Evolutionary conservation across 2,888 invertebrate genomes (phyloP), one percentile per base, ranked within the genome.

Genomic region (Clanis bilineata): DNA sequence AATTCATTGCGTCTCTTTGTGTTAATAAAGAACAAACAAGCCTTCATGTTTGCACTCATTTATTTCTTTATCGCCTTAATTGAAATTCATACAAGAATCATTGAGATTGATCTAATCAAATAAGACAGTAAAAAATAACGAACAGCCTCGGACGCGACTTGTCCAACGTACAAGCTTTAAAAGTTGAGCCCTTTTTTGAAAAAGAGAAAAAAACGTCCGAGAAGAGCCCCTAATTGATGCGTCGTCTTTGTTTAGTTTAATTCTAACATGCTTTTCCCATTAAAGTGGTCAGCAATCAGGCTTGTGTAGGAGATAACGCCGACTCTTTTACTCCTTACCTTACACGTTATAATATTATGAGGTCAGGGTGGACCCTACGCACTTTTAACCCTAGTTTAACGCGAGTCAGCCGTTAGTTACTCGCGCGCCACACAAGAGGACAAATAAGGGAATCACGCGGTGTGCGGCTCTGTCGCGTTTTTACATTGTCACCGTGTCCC

Each of bases 231-330:
- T 92, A 92, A 93, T 92, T 93, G 92, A 93, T 93, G 92, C 92
- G 90, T 92, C 90, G 90, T 89, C 92, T 92, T 92, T 92, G 92
- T 91, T 93, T 91, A 92, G 92, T 90, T 92, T 91, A 92, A 92
- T 92, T 93, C 92, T 90, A 90, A 93, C 92, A 93, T 91, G 92
- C 84, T 93, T 93, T 92, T 90, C 90, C 92, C 92, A 93, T 93
- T 93, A 93, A 91, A 91, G 86, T 90, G 90, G 90, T 88, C 90
- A 90, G 90, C 86, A 90, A 88, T 90, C 88, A 86, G 81, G 80
- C 77, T 77, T 81, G 85, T 85, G 82, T 86, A 74, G 74, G 77
- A 90, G 91, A 91, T 92, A 91, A 90, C 86, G 85, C 83, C 78
- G 89, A 83, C 84, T 88, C 90, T 89, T 88, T 90, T 89, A 90